Evolutionary conservation across 2,888 invertebrate genomes (phyloP).

Genomic region (Gibbula magus): DNA sequence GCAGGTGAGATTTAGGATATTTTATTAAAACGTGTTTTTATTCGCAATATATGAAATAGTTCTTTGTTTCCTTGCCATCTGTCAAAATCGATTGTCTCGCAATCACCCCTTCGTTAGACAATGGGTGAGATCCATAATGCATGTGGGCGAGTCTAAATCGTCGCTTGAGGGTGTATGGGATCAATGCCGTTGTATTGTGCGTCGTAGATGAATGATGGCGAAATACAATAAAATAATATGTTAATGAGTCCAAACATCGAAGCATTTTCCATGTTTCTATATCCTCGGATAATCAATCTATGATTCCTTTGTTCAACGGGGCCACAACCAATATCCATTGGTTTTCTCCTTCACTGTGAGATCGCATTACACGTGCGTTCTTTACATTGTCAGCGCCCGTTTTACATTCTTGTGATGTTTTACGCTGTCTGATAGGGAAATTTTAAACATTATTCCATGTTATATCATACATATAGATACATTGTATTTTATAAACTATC

Average conservation of each 20-base stretch:
- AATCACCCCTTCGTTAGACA: neutral
- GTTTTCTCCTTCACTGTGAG: too few species aligned
- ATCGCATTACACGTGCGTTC: neutral
- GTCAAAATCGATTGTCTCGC: neutral
- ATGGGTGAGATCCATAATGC: neutral
- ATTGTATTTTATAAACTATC: too few species aligned
- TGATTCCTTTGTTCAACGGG: too few species aligned
- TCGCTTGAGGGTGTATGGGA: neutral
- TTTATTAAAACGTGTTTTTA: neutral
- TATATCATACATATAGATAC: too few species aligned
- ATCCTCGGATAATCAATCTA: too few species aligned
- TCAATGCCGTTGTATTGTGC: neutral
- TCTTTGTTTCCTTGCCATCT: conserved; percentile 3
- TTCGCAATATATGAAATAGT: neutral
- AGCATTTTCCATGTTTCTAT: too few species aligned
- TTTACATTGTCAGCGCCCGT: neutral
- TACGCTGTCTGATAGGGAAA: too few species aligned
- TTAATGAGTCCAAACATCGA: neutral
- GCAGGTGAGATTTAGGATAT: conserved; percentile 16
- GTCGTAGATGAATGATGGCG: neutral
- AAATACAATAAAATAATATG: neutral
- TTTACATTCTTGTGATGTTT: neutral
- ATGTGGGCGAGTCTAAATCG: neutral
- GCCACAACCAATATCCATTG: too few species aligned
- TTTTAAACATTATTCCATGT: too few species aligned